Percentiles rank a stretch among this genome's conserved stretches.
Evolutionary conservation across 1,140 invertebrate genomes (phyloP).

Genomic region (Drosophila lowei): DNA sequence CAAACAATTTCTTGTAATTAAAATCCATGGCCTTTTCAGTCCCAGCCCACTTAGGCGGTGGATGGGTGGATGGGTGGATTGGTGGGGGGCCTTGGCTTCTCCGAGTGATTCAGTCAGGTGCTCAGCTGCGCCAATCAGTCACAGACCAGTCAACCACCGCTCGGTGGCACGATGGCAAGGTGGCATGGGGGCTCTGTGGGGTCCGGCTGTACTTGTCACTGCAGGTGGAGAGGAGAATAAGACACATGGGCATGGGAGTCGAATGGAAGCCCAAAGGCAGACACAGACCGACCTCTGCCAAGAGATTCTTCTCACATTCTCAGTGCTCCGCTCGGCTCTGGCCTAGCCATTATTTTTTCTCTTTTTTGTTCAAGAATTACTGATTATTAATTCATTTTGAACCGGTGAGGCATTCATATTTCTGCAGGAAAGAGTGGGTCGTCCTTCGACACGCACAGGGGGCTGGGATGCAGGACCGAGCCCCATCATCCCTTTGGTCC

Average conservation of each 20-base stretch:
- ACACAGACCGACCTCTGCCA: constrained; percentile 37
- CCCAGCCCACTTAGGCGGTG: constrained; percentile 32
- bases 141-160: constrained; percentile 74
- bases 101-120: constrained; percentile 69
- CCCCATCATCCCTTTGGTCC: constrained; percentile 37
- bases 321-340: too few species aligned
- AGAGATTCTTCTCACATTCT: constrained; percentile 23
- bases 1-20: constrained; percentile 81
- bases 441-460: constrained; percentile 59
- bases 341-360: constrained; percentile 22
- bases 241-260: not conserved
- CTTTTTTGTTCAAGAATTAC: constrained; percentile 78
- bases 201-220: constrained; percentile 68
- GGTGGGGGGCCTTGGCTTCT: not conserved
- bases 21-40: constrained; percentile 77
- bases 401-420: constrained; percentile 80
- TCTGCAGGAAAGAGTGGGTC: constrained; percentile 69
- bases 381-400: constrained; percentile 81
- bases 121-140: constrained; percentile 78
- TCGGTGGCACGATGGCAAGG: too few species aligned
- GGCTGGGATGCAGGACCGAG: constrained; percentile 9
- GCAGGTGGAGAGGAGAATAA: constrained; percentile 39
- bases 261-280: constrained; percentile 44
- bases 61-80: not conserved
- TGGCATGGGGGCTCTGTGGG: too few species aligned